These are phyloP conservation scores for Globodera rostochiensis DNA, from an alignment of 1,140 invertebrate species.

Conservation along the genomic window DNA sequence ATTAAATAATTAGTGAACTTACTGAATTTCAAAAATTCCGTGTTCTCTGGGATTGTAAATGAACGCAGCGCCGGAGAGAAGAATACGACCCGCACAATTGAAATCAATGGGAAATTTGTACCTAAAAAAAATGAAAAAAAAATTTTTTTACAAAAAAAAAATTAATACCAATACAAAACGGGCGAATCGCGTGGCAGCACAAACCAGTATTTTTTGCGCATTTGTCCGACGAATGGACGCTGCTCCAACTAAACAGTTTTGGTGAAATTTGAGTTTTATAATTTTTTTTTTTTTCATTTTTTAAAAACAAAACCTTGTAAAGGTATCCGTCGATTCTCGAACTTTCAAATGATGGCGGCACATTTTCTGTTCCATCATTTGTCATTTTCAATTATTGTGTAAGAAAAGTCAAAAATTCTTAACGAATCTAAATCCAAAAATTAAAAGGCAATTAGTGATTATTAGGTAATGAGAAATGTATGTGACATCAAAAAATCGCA, in stretches of 20 bases:
- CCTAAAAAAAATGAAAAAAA: slow-evolving; percentile 22
- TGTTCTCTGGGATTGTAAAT: slow-evolving; percentile 41
- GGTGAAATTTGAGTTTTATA: slow-evolving; percentile 9
- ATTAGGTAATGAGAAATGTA: no score
- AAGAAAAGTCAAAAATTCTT: no score
- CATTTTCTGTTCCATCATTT: slow-evolving; percentile 7
- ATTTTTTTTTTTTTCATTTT: slow-evolving; percentile 7
- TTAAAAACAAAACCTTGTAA: slow-evolving; percentile 37
- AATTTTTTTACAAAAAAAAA: not conserved
- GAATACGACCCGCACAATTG: slow-evolving; percentile 44
- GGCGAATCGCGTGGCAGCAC: slow-evolving; percentile 39
- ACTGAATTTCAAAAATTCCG: slow-evolving; percentile 50
- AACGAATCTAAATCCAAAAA: no score
- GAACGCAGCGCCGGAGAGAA: slow-evolving; percentile 44
- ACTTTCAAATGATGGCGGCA: not conserved
- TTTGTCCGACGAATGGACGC: slow-evolving; percentile 31
- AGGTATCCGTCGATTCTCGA: slow-evolving; percentile 39
- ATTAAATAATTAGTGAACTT: not conserved
- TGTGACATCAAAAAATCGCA: no score
- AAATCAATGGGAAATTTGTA: slow-evolving; percentile 43
- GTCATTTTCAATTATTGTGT: not conserved
- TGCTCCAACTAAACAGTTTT: slow-evolving; percentile 39
- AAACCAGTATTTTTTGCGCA: slow-evolving; percentile 45
- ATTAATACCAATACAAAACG: slow-evolving; percentile 41
- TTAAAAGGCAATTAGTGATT: no score